Conservation (phyloP, 2,113 vertebrate genomes). For the Ancistrus triradiatus region DNA sequence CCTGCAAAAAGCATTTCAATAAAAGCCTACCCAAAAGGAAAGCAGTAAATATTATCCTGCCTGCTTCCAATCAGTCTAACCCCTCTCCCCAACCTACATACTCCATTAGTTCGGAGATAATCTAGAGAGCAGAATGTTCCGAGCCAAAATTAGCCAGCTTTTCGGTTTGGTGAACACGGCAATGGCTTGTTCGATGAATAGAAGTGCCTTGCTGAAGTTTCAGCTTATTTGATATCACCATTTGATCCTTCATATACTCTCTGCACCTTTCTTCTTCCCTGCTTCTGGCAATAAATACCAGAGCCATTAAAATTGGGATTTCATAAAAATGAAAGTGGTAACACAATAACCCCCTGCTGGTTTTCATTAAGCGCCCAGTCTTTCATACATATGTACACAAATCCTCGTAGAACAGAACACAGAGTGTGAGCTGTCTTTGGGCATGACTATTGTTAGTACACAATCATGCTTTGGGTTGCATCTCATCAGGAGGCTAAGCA, state of each 20-base stretch:
- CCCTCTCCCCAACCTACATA: not conserved
- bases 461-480: too few relatives aligned
- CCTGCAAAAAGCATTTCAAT: constrained; percentile 39
- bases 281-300: too few relatives aligned
- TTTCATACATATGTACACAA: too few relatives aligned
- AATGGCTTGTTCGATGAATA: constrained; percentile 13
- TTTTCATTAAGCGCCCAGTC: too few relatives aligned
- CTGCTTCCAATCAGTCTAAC: constrained; percentile 35
- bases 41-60: constrained; percentile 24
- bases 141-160: constrained; percentile 27
- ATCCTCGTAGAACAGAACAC: too few relatives aligned
- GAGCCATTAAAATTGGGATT: too few relatives aligned
- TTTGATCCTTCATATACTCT: constrained; percentile 42
- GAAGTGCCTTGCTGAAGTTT: constrained; percentile 43
- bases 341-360: too few relatives aligned
- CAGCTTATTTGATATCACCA: constrained; percentile 64
- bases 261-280: too few relatives aligned
- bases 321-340: too few relatives aligned
- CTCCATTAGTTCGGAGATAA: constrained; percentile 39
- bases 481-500: too few relatives aligned
- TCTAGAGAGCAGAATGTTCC: not conserved
- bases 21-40: constrained; percentile 13
- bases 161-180: constrained; percentile 25
- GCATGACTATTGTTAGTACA: too few relatives aligned
- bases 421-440: too few relatives aligned